phyloP scores from a whole-genome alignment of 2,113 vertebrate genomes.

The Rhizomys pruinosus region DNA sequence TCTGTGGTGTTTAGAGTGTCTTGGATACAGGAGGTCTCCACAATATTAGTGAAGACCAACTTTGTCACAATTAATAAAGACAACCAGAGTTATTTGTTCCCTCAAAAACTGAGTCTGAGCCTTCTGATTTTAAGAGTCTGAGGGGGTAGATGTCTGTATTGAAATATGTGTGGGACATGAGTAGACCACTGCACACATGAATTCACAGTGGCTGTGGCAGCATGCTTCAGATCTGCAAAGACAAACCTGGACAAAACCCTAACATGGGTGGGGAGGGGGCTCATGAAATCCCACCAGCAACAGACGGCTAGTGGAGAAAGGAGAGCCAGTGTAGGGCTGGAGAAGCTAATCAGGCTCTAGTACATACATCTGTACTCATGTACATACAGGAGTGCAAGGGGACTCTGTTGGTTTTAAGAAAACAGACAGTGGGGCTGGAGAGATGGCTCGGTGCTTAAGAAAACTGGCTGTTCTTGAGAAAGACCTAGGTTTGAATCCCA shows the following conservation, averaged over 20 bases:
- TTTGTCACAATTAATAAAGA: background rate
- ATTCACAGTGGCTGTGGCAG: background rate
- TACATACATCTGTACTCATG: no score
- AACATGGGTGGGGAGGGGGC: no score
- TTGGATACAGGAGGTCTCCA: no score
- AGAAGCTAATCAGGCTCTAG: background rate
- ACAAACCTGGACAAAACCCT: background rate
- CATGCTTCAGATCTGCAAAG: background rate
- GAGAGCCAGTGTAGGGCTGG: no score
- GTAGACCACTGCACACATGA: background rate
- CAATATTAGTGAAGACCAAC: background rate
- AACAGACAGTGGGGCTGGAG: no score
- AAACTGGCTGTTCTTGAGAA: no score
- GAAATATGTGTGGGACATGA: background rate
- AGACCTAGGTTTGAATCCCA: no score
- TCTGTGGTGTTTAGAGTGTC: no score
- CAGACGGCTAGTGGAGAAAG: no score
- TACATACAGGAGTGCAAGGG: background rate
- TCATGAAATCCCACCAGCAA: background rate
- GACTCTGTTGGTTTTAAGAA: background rate
- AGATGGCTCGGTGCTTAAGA: no score
- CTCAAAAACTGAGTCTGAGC: background rate
- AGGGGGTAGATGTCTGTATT: background rate
- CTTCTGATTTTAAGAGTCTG: background rate
- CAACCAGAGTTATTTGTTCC: rapidly evolving